These are phyloP conservation scores for Syngnathus rostellatus DNA, from an alignment of 2,797 vertebrate species.

Conservation along the genomic window DNA sequence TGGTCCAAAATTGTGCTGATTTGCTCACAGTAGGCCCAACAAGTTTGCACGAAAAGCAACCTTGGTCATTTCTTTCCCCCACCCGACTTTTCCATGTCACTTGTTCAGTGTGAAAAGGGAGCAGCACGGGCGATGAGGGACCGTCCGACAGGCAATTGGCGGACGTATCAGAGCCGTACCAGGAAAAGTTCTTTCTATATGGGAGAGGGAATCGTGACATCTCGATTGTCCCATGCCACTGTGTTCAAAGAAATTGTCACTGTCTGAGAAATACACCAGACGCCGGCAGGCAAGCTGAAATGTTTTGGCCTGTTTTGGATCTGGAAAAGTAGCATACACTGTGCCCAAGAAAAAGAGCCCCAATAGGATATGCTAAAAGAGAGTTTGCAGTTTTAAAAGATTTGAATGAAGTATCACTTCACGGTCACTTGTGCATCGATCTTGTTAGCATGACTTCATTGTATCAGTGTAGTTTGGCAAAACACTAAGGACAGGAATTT, in stretches of 20 bases:
- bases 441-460: too few species aligned
- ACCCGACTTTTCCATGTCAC: background rate
- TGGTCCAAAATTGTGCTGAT: constrained; percentile 42
- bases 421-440: too few species aligned
- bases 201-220: background rate
- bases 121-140: too few species aligned
- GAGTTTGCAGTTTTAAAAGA: too few species aligned
- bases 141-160: background rate
- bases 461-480: too few species aligned
- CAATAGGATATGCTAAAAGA: too few species aligned
- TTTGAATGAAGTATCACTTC: too few species aligned
- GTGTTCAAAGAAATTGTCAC: background rate
- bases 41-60: constrained; percentile 16
- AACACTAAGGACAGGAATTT: too few species aligned
- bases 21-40: constrained; percentile 36
- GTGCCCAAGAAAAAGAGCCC: too few species aligned
- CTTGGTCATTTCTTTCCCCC: constrained; percentile 14
- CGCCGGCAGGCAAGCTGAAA: too few species aligned
- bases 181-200: background rate
- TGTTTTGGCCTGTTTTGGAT: too few species aligned
- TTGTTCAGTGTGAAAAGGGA: background rate
- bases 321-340: background rate
- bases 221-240: background rate
- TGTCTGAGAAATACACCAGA: background rate
- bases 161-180: background rate